Evolutionary conservation across 2,113 vertebrate genomes (phyloP).

Genomic region (Ploceus nigricollis): DNA sequence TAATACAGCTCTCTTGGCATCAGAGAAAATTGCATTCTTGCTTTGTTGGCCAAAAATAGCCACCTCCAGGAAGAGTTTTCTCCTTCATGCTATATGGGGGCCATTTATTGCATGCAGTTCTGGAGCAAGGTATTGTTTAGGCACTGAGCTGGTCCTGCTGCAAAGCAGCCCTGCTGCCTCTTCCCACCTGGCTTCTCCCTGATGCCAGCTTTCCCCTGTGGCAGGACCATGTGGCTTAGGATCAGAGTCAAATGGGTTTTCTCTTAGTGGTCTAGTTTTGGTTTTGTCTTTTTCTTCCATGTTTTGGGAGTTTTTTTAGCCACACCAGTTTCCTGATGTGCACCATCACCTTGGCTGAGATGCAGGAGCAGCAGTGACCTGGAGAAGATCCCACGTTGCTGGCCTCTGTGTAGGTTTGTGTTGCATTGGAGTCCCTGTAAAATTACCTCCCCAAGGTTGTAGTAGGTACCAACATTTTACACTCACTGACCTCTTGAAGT

Average conservation of each 20-base stretch:
- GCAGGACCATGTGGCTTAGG: neutral
- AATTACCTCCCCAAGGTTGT: neutral
- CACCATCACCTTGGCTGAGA: neutral
- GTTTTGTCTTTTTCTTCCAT: neutral
- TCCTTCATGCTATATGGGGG: rapidly evolving
- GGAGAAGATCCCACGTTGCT: neutral
- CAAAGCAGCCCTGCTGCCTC: neutral
- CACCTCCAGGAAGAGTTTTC: neutral
- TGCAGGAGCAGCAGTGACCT: neutral
- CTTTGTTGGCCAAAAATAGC: neutral
- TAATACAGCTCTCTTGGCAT: neutral
- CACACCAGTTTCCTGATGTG: neutral
- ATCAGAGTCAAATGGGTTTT: neutral
- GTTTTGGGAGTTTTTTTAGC: neutral
- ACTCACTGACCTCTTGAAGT: neutral
- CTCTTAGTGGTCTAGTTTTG: neutral
- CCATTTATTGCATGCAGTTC: rapidly evolving
- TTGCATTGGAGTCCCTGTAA: rapidly evolving
- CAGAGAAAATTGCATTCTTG: neutral
- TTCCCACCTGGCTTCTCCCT: neutral
- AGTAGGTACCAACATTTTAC: neutral
- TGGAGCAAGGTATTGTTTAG: neutral
- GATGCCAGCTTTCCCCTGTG: neutral
- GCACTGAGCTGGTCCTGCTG: neutral
- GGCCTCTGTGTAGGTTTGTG: neutral